Evolutionary conservation across 2,113 vertebrate genomes (phyloP).

Genomic region (Chiloscyllium plagiosum): DNA sequence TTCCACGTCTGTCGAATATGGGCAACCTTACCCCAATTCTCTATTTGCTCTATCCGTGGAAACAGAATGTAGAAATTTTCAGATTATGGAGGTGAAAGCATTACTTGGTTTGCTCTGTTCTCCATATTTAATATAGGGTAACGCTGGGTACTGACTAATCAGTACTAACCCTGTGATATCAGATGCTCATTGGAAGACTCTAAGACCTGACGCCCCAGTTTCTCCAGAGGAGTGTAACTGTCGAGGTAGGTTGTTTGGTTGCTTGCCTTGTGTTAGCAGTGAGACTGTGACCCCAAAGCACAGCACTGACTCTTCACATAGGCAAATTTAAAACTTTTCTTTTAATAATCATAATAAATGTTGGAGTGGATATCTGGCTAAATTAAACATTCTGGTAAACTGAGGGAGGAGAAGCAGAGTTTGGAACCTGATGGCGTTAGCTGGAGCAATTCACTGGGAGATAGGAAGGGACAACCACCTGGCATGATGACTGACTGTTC

Average conservation of each 20-base stretch:
- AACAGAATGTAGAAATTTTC: neutral
- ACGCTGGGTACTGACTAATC: neutral
- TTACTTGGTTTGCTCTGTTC: neutral
- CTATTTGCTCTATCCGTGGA: neutral
- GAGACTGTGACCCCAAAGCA: neutral
- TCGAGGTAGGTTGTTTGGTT: neutral
- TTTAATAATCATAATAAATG: neutral
- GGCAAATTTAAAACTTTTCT: neutral
- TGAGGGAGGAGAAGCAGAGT: neutral
- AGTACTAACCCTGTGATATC: neutral
- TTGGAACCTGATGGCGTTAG: neutral
- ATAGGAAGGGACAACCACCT: neutral
- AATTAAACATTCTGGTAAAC: neutral
- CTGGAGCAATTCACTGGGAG: neutral
- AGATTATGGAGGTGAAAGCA: neutral
- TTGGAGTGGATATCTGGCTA: neutral
- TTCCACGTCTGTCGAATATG: neutral
- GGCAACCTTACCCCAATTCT: no score
- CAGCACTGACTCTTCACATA: neutral
- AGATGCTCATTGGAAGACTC: neutral
- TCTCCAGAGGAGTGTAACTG: neutral
- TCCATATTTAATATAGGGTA: neutral
- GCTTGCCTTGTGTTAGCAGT: neutral
- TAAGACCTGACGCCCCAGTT: neutral
- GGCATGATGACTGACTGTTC: neutral